Base-by-base conservation (phyloP, 2,888 invertebrate genomes). In the Lasioglossum pauxillum region DNA sequence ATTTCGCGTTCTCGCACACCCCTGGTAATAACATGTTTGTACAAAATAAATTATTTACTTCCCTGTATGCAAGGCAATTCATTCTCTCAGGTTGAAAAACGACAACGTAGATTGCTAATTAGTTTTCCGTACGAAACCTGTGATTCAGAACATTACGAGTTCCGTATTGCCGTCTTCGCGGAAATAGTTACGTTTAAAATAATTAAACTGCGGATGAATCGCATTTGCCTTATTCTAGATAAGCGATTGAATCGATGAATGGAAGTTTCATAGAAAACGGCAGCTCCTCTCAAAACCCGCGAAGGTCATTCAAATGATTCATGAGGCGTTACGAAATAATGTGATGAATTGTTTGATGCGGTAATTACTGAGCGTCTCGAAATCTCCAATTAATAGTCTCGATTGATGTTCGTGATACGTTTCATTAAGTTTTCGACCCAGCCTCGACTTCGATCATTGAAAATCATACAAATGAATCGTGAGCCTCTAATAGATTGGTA, bases 101-200 rank as follows among this genome's bases (percentile, higher is more conserved):
- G 84, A 86, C 83, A 86, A 74, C 60, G 23, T 60, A 78, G 38
- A 44, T 71, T 69, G 67, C 67, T 83, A 77, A 82, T 76, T 80
- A 86, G 64, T 83, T 53, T 86, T 78, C 80, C 76, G 72, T 57
- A 71, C 49, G n/a, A 53, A 67, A 73, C 73, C 82, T 14, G 46
- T 83, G 80, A 87, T 85, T 84, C 90, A 83, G 81, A 80, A 88
- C 84, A 76, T 82, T 81, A 41, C 77, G 53, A 74, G 60, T 80
- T 49, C 74, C 64, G 49, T 46, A 49, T 41, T 49, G 14, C 19
- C 35, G 77, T 23, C 41, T 76, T 23, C 23, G 27, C 27, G n/a
- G 7, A 46, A 71, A 49, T 46, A 49, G 57, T 41, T 71, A 35
- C 10, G n/a, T 78, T 49, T 35, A 27, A 60, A 72, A 5, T n/a